phyloP scores from a whole-genome alignment of 2,113 vertebrate genomes.

The Suricata suricatta region DNA sequence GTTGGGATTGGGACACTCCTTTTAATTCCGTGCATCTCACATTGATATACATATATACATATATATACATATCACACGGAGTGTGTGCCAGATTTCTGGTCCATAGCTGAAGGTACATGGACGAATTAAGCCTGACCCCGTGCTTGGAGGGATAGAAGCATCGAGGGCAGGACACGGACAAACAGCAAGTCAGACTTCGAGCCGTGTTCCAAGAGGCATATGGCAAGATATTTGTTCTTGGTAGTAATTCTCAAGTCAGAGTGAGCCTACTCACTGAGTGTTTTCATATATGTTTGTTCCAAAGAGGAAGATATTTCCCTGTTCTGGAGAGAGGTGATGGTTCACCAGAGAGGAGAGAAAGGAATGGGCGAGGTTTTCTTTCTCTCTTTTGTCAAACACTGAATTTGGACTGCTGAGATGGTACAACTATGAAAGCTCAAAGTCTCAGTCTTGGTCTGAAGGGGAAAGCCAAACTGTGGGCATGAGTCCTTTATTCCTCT shows the following conservation, averaged over 20 bases:
- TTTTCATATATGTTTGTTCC: conserved; percentile 53
- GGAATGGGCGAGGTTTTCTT: not conserved
- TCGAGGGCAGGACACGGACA: not conserved
- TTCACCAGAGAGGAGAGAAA: not conserved
- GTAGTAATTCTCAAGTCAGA: conserved; percentile 24
- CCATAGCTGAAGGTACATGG: not conserved
- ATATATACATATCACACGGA: too few species aligned
- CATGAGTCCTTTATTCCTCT: conserved; percentile 18
- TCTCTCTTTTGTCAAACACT: conserved; percentile 38
- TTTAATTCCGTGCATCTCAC: not conserved
- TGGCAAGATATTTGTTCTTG: not conserved
- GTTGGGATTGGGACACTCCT: not conserved
- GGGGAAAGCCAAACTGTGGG: not conserved
- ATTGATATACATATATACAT: too few species aligned
- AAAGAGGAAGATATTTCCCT: not conserved
- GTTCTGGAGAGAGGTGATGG: not conserved
- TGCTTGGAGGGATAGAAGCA: not conserved
- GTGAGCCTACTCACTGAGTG: not conserved
- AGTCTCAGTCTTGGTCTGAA: conserved; percentile 48
- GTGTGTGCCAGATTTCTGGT: not conserved
- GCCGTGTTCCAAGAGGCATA: not conserved
- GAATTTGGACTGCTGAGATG: conserved; percentile 40
- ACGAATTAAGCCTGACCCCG: not conserved
- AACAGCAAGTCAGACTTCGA: not conserved
- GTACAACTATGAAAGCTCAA: not conserved